Percentiles rank a stretch among this genome's conserved stretches.
phyloP scores from a whole-genome alignment of 2,113 vertebrate genomes.

The Cryptotis parvus region DNA sequence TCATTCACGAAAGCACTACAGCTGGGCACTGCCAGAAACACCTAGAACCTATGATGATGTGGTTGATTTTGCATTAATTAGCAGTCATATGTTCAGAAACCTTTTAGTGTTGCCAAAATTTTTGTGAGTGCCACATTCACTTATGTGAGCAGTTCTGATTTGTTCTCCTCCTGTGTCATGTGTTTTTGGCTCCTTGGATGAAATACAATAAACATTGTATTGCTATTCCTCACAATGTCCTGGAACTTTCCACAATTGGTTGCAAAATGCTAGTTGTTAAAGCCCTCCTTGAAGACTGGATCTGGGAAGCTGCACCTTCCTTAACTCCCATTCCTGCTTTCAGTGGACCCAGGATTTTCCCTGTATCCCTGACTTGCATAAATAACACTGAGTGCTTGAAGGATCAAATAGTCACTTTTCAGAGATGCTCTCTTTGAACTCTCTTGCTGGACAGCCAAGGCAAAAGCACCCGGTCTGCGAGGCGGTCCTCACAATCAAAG shows the following conservation, averaged over 20 bases:
- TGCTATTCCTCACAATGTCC: not conserved
- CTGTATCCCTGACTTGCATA: not conserved
- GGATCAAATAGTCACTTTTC: not conserved
- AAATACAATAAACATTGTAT: constrained; percentile 71
- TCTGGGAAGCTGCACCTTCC: constrained; percentile 34
- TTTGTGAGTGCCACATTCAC: too few relatives aligned
- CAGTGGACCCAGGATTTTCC: not conserved
- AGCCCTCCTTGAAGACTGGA: constrained; percentile 36
- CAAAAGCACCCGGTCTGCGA: not conserved
- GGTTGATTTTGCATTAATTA: too few relatives aligned
- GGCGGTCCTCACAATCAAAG: too few relatives aligned
- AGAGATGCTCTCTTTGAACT: constrained; percentile 10
- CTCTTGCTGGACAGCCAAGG: not conserved
- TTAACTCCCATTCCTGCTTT: not conserved
- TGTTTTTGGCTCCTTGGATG: constrained; percentile 19
- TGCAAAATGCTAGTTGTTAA: constrained; percentile 56
- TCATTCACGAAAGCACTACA: not conserved
- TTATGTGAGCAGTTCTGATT: not conserved
- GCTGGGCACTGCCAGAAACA: too few relatives aligned
- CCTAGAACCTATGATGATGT: too few relatives aligned
- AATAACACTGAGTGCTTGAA: not conserved
- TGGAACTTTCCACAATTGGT: constrained; percentile 58
- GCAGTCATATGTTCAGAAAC: too few relatives aligned
- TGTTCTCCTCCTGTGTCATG: constrained; percentile 63
- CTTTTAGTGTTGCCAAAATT: too few relatives aligned